Evolutionary conservation across 2,888 invertebrate genomes (phyloP).

Genomic region (Rhamnusium bicolor): DNA sequence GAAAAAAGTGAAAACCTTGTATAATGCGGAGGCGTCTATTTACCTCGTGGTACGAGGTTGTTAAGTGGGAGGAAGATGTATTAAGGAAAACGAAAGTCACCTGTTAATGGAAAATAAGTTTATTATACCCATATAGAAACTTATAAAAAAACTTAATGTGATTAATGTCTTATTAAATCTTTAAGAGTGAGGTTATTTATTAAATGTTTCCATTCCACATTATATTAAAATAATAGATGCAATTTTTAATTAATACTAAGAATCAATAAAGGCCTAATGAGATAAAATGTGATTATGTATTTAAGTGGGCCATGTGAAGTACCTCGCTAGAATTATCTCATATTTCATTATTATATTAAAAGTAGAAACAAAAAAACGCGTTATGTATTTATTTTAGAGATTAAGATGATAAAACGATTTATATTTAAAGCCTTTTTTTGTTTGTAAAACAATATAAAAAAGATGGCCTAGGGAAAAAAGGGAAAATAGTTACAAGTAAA

Average conservation of each 20-base stretch:
- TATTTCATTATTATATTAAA: not conserved
- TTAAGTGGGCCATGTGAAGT: not conserved
- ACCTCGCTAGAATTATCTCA: not conserved
- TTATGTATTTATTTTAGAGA: too few relatives aligned
- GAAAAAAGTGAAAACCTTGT: constrained; percentile 18
- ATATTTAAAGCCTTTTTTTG: too few relatives aligned
- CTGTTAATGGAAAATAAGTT: too few relatives aligned
- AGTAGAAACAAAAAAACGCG: too few relatives aligned
- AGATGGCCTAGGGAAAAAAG: too few relatives aligned
- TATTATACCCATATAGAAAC: too few relatives aligned
- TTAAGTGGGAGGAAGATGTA: not conserved
- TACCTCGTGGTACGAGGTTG: constrained; percentile 6
- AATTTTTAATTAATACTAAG: not conserved
- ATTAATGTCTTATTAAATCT: not conserved
- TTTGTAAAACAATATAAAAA: too few relatives aligned
- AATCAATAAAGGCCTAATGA: not conserved
- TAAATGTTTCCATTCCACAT: not conserved
- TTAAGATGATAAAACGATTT: too few relatives aligned
- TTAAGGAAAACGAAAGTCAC: not conserved
- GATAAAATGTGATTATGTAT: not conserved
- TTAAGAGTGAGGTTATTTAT: not conserved
- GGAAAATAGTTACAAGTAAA: too few relatives aligned
- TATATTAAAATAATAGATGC: not conserved
- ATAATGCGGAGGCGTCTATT: constrained; percentile 26
- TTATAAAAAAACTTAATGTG: too few relatives aligned